Conservation (phyloP, 53 echinoderm and acorn worm genomes). For the Echinarachnius parma region DNA sequence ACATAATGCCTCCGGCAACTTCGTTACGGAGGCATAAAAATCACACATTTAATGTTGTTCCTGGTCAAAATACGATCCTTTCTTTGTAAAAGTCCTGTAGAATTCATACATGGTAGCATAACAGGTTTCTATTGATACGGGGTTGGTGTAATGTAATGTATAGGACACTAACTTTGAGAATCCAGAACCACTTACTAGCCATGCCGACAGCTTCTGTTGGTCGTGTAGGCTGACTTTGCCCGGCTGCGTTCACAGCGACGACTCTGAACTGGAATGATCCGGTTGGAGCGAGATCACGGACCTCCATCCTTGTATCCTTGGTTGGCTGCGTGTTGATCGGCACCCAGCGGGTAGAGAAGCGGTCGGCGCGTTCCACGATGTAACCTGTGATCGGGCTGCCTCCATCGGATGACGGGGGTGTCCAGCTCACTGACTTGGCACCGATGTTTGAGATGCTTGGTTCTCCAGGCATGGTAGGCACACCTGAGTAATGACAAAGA, state of each 20-base stretch:
- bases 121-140: too few relatives aligned
- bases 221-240: conserved; percentile 67
- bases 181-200: conserved; percentile 87
- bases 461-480: conserved; percentile 71
- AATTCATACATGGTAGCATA: too few relatives aligned
- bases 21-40: too few relatives aligned
- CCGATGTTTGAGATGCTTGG: conserved; percentile 78
- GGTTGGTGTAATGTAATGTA: too few relatives aligned
- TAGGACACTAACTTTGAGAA: too few relatives aligned
- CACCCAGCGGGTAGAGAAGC: conserved; percentile 74
- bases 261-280: conserved; percentile 83
- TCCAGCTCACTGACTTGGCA: conserved; percentile 68
- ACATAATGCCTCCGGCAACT: too few relatives aligned
- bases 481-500: too few relatives aligned
- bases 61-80: too few relatives aligned
- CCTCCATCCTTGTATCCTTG: conserved; percentile 57
- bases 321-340: conserved; percentile 60
- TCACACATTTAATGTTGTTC: too few relatives aligned
- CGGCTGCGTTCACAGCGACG: conserved; percentile 75
- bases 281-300: conserved; percentile 68
- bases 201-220: conserved; percentile 61
- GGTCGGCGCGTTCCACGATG: conserved; percentile 79
- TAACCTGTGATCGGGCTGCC: conserved; percentile 86
- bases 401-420: conserved; percentile 75
- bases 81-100: too few relatives aligned